Conservation (phyloP, 2,113 vertebrate genomes). For the Ceratotherium simum region DNA sequence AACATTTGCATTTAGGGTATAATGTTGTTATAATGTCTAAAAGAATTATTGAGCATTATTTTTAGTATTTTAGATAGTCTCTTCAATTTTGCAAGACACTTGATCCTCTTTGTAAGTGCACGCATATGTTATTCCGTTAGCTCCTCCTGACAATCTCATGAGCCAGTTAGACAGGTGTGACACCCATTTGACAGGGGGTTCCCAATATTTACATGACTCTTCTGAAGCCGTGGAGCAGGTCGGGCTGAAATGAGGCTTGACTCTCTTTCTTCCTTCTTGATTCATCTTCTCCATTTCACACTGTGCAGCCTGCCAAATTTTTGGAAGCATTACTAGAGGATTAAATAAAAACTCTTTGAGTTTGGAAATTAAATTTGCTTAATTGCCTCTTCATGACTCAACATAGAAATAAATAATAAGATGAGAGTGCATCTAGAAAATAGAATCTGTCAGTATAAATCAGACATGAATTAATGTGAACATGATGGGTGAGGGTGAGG, state of each 20-base stretch:
- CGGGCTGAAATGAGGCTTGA: too few relatives aligned
- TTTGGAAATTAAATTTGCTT: background rate
- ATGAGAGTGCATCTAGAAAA: conserved; percentile 19
- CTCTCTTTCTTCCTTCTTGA: rapidly evolving
- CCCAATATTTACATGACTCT: rapidly evolving
- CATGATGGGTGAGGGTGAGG: background rate
- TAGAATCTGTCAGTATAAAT: background rate
- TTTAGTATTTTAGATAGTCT: background rate
- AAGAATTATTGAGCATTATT: too few relatives aligned
- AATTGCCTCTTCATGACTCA: conserved; percentile 57
- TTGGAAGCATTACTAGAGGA: background rate
- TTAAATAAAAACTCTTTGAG: conserved; percentile 47
- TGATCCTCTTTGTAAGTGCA: background rate
- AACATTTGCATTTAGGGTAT: background rate
- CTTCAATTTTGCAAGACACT: background rate
- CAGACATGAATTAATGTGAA: background rate
- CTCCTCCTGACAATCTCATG: too few relatives aligned
- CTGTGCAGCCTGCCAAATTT: rapidly evolving
- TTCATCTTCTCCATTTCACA: too few relatives aligned
- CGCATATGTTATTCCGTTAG: rapidly evolving
- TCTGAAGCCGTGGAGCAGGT: rapidly evolving
- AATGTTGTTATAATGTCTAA: too few relatives aligned
- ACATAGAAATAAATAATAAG: conserved; percentile 40
- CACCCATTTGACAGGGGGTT: rapidly evolving
- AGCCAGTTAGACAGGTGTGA: background rate